phyloP scores from a whole-genome alignment of 2,113 vertebrate species.

The Cricetomys ansorgei region DNA sequence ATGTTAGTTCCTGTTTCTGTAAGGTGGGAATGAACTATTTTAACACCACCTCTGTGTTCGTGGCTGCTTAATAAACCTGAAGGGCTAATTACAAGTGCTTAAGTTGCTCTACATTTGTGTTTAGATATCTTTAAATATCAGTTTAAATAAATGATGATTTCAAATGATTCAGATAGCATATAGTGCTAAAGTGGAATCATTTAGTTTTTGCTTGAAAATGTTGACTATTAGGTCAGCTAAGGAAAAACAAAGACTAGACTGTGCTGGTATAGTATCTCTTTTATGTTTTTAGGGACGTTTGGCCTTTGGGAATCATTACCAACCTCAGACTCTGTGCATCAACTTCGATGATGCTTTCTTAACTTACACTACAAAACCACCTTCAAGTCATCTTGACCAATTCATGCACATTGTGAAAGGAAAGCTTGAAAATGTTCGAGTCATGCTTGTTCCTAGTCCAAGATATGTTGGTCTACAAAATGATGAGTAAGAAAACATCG shows the following conservation, averaged over 20 bases:
- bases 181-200: not conserved
- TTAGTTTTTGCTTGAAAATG: not conserved
- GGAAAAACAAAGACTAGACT: not conserved
- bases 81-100: not conserved
- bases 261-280: not conserved
- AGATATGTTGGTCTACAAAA: constrained; percentile 96
- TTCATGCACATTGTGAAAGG: constrained; percentile 99
- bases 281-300: constrained; percentile 91
- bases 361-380: constrained; percentile 98
- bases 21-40: constrained; percentile 44
- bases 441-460: constrained; percentile 98
- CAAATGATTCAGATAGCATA: not conserved
- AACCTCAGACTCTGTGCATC: constrained; percentile 97
- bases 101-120: constrained; percentile 12
- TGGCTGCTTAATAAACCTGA: not conserved
- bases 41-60: not conserved
- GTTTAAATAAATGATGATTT: not conserved
- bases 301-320: constrained; percentile 98
- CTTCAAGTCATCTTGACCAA: constrained; percentile 97
- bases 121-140: constrained; percentile 20
- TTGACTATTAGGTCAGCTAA: not conserved
- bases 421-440: constrained; percentile 97
- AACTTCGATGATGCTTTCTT: constrained; percentile 98
- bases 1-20: constrained; percentile 26
- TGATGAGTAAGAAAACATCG: constrained; percentile 93